Percentiles rank a stretch among this genome's conserved stretches.
Evolutionary conservation across 64 coral and sea anemone genomes (phyloP).

Genomic region (Stylophora pistillata): DNA sequence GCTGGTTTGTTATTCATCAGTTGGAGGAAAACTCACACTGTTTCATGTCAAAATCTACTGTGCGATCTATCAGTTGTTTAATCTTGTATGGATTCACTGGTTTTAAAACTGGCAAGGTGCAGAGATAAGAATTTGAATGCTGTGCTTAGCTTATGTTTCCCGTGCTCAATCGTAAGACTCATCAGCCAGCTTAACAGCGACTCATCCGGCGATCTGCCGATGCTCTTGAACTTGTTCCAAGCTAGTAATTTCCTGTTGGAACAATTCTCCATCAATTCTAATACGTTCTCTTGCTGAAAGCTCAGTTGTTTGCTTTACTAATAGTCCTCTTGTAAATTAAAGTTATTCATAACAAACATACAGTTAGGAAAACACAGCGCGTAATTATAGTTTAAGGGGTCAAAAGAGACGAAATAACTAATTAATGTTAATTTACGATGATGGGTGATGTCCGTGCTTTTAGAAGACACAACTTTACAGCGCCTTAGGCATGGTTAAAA

Average conservation of each 20-base stretch:
- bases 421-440: conserved; percentile 25
- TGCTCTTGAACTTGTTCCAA: conserved; percentile 35
- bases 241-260: conserved; percentile 12
- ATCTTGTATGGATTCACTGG: neutral
- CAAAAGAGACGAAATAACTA: conserved; percentile 30
- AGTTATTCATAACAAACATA: conserved; percentile 43
- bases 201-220: conserved; percentile 7
- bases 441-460: neutral
- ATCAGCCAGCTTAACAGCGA: conserved; percentile 18
- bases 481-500: neutral
- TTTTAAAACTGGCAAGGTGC: neutral
- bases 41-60: neutral
- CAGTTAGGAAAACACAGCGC: conserved; percentile 37
- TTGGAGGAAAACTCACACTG: conserved; percentile 9
- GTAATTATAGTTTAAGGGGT: conserved; percentile 46
- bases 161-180: conserved; percentile 6
- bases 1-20: conserved; percentile 23
- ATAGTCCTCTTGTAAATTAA: conserved; percentile 53
- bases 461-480: neutral
- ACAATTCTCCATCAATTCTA: neutral
- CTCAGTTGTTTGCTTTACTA: conserved; percentile 44
- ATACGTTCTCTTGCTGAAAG: conserved; percentile 24
- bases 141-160: conserved; percentile 10
- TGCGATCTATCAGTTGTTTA: neutral
- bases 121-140: conserved; percentile 37